Evolutionary conservation across 1,140 invertebrate genomes (phyloP), one percentile per base, ranked within the genome.

Genomic region (Tribolium castaneum): DNA sequence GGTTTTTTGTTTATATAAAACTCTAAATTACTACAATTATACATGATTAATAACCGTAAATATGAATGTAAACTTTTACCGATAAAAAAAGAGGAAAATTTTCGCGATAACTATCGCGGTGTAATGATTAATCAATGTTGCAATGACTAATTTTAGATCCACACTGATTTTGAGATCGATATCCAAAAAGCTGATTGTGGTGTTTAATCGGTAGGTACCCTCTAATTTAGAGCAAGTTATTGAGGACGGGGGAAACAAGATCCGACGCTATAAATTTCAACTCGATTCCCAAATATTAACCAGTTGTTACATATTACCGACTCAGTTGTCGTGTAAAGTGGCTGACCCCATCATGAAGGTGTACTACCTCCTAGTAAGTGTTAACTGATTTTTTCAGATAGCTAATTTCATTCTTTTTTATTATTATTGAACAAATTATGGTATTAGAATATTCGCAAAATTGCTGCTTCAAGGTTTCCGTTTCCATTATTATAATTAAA

Each of bases 211-310:
- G 12, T 34, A n/a, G 25, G 59, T 66, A 66, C 59, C 59, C 59
- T 72, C 16, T 73, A 73, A 73, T 73, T 51, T 73, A 54, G 71
- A 73, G 19, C 71, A 54, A n/a, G 70, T 25, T 45, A 72, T 72
- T 50, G 30, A 51, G 50, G 45, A 73, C 71, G 71, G 71, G 71
- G 71, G 71, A 73, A 73, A 73, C 71, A 73, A 73, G 71, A 73
- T 73, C 49, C 71, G 71, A 73, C 45, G 52, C 71, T 73, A 73
- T 73, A 73, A 52, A 73, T 73, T 73, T 54, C 71, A 54, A 54
- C 14, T 35, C 71, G 52, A 54, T 73, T 35, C 71, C 71, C 52
- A 54, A 73, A 73, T 73, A 54, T 73, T 73, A 73, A 73, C 25
- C 71, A 73, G 71, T 73, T 54, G 71, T 73, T 52, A 73, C 22